phyloP scores from a whole-genome alignment of 2,113 vertebrate species.

The Corythaixoides concolor region DNA sequence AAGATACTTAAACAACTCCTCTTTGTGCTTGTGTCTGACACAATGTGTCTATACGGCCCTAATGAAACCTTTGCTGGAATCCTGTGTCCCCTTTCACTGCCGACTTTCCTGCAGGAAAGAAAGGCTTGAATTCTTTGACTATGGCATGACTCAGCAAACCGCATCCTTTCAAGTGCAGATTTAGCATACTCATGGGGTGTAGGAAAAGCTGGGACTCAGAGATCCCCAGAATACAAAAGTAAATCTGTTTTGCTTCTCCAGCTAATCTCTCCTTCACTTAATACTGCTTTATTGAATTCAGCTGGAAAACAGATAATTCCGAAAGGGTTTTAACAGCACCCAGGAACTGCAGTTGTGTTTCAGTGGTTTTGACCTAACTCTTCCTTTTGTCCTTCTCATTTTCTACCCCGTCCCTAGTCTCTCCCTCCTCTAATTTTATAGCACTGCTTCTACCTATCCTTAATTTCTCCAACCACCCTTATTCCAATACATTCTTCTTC shows the following conservation, averaged over 20 bases:
- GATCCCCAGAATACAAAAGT: background rate
- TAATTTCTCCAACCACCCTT: background rate
- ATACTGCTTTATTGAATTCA: background rate
- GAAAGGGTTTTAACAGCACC: background rate
- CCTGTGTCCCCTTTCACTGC: background rate
- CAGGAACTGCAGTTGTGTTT: background rate
- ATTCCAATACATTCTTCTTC: background rate
- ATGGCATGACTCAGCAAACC: background rate
- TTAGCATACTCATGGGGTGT: background rate
- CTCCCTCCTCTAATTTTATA: background rate
- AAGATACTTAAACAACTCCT: background rate
- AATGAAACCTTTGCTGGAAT: background rate
- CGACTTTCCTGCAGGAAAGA: background rate
- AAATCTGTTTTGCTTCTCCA: constrained; percentile 25
- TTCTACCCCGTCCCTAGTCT: fast-evolving
- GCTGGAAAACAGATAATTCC: background rate
- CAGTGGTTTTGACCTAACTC: background rate
- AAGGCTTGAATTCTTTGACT: background rate
- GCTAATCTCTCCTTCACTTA: constrained; percentile 24
- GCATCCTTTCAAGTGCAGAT: background rate
- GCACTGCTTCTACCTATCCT: background rate
- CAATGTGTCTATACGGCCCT: background rate
- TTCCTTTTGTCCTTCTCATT: background rate
- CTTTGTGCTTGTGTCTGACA: background rate
- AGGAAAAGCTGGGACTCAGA: background rate